Base-by-base conservation (phyloP, 2,888 invertebrate species). In the Dolomedes plantarius region DNA sequence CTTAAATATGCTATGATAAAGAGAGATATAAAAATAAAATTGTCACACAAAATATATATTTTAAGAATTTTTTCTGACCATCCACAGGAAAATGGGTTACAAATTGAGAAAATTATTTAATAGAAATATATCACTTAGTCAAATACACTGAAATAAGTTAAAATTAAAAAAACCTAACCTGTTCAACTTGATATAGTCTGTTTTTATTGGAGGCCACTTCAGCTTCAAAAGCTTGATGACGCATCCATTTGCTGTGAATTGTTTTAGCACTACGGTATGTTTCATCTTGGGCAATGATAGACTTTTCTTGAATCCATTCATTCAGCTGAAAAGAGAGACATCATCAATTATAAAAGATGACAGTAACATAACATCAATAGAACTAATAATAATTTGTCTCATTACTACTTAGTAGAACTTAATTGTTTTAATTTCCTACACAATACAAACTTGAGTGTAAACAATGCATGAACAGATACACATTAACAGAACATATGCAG, bases 221-320 rank as follows among this genome's bases (percentile, higher is more conserved):
- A 0, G 98, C 98, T 92, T 99, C 99, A 92, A 99, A 99, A 0
- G 99, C 99, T 92, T 99, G 99, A 93, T 99, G 99, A 78, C 99
- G 94, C 0, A 99, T 98, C 97, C 99, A 99, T 92, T 99, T 99
- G 89, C 98, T 98, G 92, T 99, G 99, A 86, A 99, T 97, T 0
- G 99, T 99, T 92, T 99, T 99, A 16, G 99, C 98, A 89, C 98
- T 98, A 89, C 98, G 94, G 92, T 99, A 99, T 0, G 98, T 98
- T 91, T 99, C 99, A 91, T 99, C 99, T 91, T 99, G 98, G 0
- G 99, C 98, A 68, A 97, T 97, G 89, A 98, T 96, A 92, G 98
- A 97, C 93, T 99, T 99, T 92, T 99, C 99, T 91, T 98, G 98
- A 64, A 99, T 96, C 99, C 99, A 99, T 93, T 99, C 99, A 88